Evolutionary conservation across 2,888 invertebrate species (phyloP).

Genomic region (Thereva nobilitata): DNA sequence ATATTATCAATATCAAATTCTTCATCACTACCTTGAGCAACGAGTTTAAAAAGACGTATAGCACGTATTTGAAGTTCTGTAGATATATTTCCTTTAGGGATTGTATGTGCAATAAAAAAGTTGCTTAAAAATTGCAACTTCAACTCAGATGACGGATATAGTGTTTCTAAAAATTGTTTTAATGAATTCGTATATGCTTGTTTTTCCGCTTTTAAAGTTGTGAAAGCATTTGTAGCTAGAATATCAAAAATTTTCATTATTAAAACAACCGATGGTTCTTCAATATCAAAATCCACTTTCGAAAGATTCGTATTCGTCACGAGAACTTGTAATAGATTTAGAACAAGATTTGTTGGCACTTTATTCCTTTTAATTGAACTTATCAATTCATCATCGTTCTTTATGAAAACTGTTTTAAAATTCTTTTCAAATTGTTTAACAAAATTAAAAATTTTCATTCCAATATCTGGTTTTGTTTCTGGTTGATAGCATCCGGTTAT

Average conservation of each 20-base stretch:
- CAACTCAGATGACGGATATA: constrained; percentile 57
- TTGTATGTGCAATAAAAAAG: constrained; percentile 57
- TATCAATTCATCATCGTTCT: constrained; percentile 50
- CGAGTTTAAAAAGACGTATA: constrained; percentile 52
- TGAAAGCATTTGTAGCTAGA: constrained; percentile 44
- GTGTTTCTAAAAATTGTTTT: constrained; percentile 59
- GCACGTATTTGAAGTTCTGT: constrained; percentile 62
- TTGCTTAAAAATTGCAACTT: constrained; percentile 65
- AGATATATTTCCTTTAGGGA: constrained; percentile 50
- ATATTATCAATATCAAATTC: constrained; percentile 42
- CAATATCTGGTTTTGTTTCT: constrained; percentile 22
- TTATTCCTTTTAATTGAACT: constrained; percentile 57
- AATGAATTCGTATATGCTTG: constrained; percentile 48
- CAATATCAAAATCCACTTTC: constrained; percentile 46
- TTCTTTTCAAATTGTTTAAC: constrained; percentile 43
- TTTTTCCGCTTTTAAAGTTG: constrained; percentile 40
- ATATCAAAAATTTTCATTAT: constrained; percentile 47
- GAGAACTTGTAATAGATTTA: constrained; percentile 62
- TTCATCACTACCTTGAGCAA: constrained; percentile 44
- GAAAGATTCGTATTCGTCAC: constrained; percentile 59
- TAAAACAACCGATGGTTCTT: constrained; percentile 1
- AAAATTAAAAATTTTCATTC: constrained; percentile 45
- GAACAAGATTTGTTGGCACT: constrained; percentile 63
- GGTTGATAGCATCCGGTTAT: constrained; percentile 38
- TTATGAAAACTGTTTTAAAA: constrained; percentile 44